Evolutionary conservation across 2,797 vertebrate species (phyloP).

Genomic region (Echeneis naucrates): DNA sequence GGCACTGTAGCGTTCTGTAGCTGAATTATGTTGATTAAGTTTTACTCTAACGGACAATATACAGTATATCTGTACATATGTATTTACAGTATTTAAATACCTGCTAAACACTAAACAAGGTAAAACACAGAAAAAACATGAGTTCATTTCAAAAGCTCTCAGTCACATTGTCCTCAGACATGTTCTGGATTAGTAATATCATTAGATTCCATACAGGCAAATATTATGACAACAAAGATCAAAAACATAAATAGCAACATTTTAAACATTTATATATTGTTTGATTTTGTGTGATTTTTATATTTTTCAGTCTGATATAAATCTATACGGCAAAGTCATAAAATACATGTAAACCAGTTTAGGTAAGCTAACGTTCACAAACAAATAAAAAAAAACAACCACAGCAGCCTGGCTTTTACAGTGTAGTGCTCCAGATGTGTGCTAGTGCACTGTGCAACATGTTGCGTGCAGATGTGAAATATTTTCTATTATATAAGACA

Average conservation of each 20-base stretch:
- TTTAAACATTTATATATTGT: not conserved
- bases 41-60: not conserved
- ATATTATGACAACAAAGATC: conserved; percentile 22
- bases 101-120: conserved; percentile 4
- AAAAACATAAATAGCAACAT: conserved; percentile 27
- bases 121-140: conserved; percentile 12
- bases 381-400: conserved; percentile 35
- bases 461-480: conserved; percentile 48
- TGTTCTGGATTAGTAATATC: conserved; percentile 12
- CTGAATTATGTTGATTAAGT: conserved; percentile 14
- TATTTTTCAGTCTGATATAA: conserved; percentile 25
- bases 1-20: conserved; percentile 53
- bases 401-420: conserved; percentile 71
- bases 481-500: not conserved
- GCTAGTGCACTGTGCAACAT: conserved; percentile 75
- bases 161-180: not conserved
- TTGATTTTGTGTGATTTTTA: not conserved
- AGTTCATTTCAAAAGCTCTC: not conserved
- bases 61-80: not conserved
- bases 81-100: not conserved
- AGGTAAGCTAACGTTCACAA: conserved; percentile 48
- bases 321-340: conserved; percentile 23
- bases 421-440: conserved; percentile 83
- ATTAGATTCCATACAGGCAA: too few relatives aligned
- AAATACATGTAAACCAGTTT: conserved; percentile 45